Base-by-base conservation (phyloP, 2,888 invertebrate species). In the Invenusta paracnida region DNA sequence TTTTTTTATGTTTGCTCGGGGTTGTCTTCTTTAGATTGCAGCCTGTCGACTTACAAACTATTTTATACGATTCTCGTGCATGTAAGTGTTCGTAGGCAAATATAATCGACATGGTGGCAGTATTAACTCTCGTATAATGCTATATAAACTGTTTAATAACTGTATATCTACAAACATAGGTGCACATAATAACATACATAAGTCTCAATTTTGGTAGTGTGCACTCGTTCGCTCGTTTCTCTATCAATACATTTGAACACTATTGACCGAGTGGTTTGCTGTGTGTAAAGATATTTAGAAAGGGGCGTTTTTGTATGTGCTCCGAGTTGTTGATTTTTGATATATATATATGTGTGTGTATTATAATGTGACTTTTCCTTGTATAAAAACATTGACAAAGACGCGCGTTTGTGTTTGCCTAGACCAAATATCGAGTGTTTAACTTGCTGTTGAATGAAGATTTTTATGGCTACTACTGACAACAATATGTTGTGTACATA, bases 391-490 rank as follows among this genome's bases (percentile, higher is more conserved):
- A 23, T 2, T 73, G 27, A 73, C 73, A 73, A 73, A 73, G 17
- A 73, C 25, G 73, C 11, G 23, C 11, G 73, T 23, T 25, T 13
- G 73, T 73, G 73, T 73, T 5, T 73, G 73, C 73, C 23, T 5
- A 73, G 73, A 13, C 73, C 73, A 73, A 73, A 73, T 73, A 73
- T 73, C 73, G 73, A 73, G 73, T 73, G 73, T 73, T 73, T 73
- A 73, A 73, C 27, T 73, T 73, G 73, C 73, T 73, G 73, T 73
- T 73, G 73, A 73, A 73, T 2, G 5, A 23, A 13, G 27, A 13
- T 73, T 13, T 73, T 13, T 25, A n/a, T 13, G 27, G 11, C 5
- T 2, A 5, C 23, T 13, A 73, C 23, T 73, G 5, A 48, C n/a
- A n/a, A n/a, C n/a, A n/a, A n/a, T n/a, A n/a, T n/a, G n/a, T n/a